Conservation (phyloP, 2,797 vertebrate genomes). For the Pseudotriccus pelzelni region DNA sequence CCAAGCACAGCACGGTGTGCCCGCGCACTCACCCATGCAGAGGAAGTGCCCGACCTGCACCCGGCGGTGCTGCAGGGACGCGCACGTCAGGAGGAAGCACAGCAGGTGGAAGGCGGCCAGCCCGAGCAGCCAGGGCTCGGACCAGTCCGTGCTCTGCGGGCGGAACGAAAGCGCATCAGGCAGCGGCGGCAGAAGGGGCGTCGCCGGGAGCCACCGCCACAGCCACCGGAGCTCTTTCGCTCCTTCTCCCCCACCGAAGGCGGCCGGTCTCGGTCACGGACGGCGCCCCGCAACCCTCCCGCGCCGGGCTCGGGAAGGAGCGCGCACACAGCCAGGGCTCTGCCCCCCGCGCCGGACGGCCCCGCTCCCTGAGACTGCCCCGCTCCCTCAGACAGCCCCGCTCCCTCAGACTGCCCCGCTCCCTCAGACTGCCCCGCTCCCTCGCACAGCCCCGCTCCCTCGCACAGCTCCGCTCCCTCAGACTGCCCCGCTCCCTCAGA, state of each 20-base stretch:
- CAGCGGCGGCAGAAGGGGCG: accelerated
- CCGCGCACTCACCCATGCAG: conserved; percentile 80
- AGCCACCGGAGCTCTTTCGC: neutral
- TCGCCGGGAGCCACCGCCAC: accelerated
- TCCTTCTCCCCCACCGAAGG: neutral
- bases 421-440: neutral
- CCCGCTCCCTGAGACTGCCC: neutral
- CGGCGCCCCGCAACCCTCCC: neutral
- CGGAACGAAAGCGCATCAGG: neutral
- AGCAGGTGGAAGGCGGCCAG: conserved; percentile 83
- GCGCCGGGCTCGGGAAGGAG: neutral
- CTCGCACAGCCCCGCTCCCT: neutral
- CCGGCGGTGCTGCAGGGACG: conserved; percentile 83
- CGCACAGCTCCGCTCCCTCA: too few species aligned
- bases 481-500: too few species aligned
- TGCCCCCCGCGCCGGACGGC: neutral
- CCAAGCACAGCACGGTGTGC: accelerated
- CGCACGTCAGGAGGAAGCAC: conserved; percentile 83
- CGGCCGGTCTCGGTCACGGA: neutral
- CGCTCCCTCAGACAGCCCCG: neutral
- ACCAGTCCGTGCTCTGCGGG: conserved; percentile 87
- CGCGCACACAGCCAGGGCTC: too few species aligned
- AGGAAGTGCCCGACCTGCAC: conserved; percentile 90
- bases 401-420: neutral
- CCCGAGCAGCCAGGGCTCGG: conserved; percentile 89